Evolutionary conservation across 2,113 vertebrate species (phyloP).

Genomic region (Acinonyx jubatus): DNA sequence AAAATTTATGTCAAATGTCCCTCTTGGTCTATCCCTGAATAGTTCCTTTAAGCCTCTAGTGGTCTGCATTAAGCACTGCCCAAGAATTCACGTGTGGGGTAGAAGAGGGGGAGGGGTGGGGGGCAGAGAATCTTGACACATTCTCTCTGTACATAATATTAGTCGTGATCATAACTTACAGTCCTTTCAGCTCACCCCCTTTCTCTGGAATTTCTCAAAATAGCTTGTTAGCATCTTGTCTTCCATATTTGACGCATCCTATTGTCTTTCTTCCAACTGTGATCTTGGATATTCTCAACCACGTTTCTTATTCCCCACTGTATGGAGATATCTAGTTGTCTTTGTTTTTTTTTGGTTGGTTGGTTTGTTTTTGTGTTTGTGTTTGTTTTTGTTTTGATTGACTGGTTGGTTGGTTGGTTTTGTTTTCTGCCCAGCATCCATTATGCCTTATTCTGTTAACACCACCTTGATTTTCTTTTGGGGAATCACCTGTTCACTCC

Average conservation of each 20-base stretch:
- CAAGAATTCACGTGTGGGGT: not conserved
- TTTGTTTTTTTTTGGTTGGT: not conserved
- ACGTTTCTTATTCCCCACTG: not conserved
- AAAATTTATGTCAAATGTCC: not conserved
- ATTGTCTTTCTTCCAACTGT: not conserved
- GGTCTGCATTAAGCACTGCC: not conserved
- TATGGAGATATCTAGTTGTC: not conserved
- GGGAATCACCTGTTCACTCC: not conserved
- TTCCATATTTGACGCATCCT: not conserved
- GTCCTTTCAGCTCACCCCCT: not conserved
- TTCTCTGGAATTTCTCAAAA: not conserved
- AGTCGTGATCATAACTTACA: not conserved
- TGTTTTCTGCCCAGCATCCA: not conserved
- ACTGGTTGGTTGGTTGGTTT: not conserved
- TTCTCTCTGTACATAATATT: not conserved
- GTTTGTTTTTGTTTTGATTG: not conserved
- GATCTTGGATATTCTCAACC: not conserved
- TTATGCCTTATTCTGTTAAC: not conserved
- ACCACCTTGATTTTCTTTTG: not conserved
- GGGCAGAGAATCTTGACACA: not conserved
- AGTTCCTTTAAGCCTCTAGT: not conserved
- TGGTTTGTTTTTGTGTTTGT: not conserved
- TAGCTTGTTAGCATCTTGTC: not conserved
- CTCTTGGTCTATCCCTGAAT: not conserved
- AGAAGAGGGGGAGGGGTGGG: not conserved